A percentile compares a stretch with the other conserved stretches of the same genome.
Evolutionary conservation across 2,113 vertebrate genomes (phyloP).

Genomic region (Opisthocomus hoazin): DNA sequence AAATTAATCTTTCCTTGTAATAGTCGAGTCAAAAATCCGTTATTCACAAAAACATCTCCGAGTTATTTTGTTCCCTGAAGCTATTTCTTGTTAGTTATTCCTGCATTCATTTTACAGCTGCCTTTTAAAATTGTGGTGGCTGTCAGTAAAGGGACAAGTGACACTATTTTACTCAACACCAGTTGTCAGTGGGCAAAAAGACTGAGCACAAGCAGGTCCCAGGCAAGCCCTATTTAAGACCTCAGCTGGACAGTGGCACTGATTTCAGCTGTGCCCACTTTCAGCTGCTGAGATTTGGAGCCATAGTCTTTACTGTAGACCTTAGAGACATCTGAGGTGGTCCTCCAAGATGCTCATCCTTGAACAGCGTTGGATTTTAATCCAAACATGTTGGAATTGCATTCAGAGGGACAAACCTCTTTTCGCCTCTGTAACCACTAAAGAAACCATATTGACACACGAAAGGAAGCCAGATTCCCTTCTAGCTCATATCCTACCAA

Average conservation of each 20-base stretch:
- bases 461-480: background rate
- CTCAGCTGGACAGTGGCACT: background rate
- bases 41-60: background rate
- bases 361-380: background rate
- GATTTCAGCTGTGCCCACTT: background rate
- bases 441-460: background rate
- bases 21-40: background rate
- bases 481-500: background rate
- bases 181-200: background rate
- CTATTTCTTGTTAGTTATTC: background rate
- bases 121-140: background rate
- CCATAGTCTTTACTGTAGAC: fast-evolving
- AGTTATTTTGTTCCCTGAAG: background rate
- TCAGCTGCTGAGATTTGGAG: background rate
- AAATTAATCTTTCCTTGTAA: background rate
- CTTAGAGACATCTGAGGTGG: background rate
- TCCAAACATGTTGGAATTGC: background rate
- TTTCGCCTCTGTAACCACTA: background rate
- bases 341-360: background rate
- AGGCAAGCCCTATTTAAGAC: background rate
- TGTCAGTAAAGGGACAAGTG: background rate
- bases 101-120: background rate
- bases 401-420: background rate
- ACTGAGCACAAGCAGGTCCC: background rate
- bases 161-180: background rate